Evolutionary conservation across 2,888 invertebrate genomes (phyloP).

Genomic region (Orthonychiurus folsomi): DNA sequence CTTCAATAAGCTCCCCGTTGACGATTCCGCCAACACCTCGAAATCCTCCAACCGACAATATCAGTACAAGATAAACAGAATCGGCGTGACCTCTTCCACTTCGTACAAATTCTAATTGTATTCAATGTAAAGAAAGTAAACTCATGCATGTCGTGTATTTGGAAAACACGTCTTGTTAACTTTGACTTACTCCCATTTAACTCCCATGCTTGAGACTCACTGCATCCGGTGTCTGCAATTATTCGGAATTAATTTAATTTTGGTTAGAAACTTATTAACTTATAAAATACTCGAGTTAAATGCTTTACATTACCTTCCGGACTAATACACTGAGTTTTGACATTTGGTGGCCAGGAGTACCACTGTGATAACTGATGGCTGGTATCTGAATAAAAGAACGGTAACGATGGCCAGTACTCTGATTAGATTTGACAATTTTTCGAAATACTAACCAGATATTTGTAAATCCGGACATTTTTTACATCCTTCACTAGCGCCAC

Average conservation of each 20-base stretch:
- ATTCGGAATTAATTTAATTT: slow-evolving; percentile 17
- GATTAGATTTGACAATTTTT: too few species aligned
- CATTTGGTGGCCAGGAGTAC: slow-evolving; percentile 41
- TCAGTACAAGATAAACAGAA: slow-evolving; percentile 48
- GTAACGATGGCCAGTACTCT: slow-evolving; percentile 18
- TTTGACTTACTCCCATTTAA: slow-evolving; percentile 44
- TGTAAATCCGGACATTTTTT: slow-evolving; percentile 47
- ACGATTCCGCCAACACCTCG: slow-evolving; percentile 43
- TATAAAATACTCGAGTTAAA: neutral
- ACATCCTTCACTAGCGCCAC: slow-evolving; percentile 46
- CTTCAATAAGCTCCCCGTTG: slow-evolving; percentile 44
- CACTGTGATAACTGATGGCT: slow-evolving; percentile 28
- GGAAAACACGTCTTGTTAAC: too few species aligned
- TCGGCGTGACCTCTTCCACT: slow-evolving; percentile 48
- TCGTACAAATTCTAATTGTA: slow-evolving; percentile 43
- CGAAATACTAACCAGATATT: slow-evolving; percentile 49
- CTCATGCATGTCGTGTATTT: too few species aligned
- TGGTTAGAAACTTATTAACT: too few species aligned
- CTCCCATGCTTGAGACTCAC: slow-evolving; percentile 47
- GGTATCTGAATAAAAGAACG: neutral
- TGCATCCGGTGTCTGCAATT: slow-evolving; percentile 42
- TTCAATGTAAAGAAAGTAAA: too few species aligned
- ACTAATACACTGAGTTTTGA: slow-evolving; percentile 47
- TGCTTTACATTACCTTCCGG: slow-evolving; percentile 41
- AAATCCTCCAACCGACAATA: slow-evolving; percentile 47